Evolutionary conservation across 2,888 invertebrate species (phyloP).

Genomic region (Deroplatys truncata): DNA sequence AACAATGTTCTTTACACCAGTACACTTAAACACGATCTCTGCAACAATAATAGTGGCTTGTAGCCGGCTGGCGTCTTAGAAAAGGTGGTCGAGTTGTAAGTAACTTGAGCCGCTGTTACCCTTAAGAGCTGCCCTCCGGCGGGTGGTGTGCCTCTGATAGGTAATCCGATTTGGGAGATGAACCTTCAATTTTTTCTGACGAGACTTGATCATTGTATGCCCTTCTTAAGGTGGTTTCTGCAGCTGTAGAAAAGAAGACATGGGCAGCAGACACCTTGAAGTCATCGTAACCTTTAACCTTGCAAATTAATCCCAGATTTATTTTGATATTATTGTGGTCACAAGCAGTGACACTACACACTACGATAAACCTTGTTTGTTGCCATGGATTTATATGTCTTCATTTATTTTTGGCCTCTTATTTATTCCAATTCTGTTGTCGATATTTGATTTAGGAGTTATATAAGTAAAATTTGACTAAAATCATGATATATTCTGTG

Average conservation of each 20-base stretch:
- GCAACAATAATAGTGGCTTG: no score
- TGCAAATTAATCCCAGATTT: neutral
- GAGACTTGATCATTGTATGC: neutral
- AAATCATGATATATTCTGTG: no score
- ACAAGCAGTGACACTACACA: no score
- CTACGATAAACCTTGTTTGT: no score
- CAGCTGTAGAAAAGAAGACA: neutral
- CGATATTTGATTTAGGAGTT: no score
- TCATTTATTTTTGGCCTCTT: no score
- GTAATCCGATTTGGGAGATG: slow-evolving; percentile 11
- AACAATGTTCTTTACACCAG: neutral
- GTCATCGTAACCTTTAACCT: neutral
- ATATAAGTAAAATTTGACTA: no score
- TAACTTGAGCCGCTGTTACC: neutral
- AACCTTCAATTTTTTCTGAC: slow-evolving; percentile 10
- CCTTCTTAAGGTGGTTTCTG: neutral
- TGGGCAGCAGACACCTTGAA: neutral
- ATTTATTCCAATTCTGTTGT: no score
- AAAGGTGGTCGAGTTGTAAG: neutral
- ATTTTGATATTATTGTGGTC: no score
- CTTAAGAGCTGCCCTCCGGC: neutral
- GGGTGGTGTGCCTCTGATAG: neutral
- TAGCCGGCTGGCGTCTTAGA: neutral
- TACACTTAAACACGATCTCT: no score
- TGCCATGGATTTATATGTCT: no score